These are phyloP conservation scores for Ormyrus labotus DNA, from an alignment of 2,888 invertebrate species.

Conservation along the genomic window DNA sequence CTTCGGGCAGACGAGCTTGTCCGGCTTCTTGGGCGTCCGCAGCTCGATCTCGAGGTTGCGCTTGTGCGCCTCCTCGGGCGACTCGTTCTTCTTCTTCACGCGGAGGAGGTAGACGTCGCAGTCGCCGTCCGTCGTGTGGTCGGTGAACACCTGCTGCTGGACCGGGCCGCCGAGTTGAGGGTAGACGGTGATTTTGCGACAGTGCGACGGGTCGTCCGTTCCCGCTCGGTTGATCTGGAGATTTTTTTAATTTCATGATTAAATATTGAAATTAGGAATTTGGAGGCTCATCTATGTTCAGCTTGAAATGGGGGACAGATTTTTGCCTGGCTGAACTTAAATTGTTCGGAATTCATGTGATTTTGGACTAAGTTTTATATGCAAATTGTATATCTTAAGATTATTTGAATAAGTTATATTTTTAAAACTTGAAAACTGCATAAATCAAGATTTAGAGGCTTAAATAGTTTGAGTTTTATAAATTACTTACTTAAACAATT, in stretches of 20 bases:
- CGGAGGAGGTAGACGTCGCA: constrained; percentile 68
- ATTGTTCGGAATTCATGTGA: too few species aligned
- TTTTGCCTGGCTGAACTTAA: too few species aligned
- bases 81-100: constrained; percentile 66
- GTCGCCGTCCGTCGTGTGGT: constrained; percentile 66
- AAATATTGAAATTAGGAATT: too few species aligned
- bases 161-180: constrained; percentile 62
- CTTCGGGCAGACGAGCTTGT: constrained; percentile 54
- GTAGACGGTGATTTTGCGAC: constrained; percentile 67
- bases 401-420: too few species aligned
- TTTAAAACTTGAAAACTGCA: too few species aligned
- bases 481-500: too few species aligned
- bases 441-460: too few species aligned
- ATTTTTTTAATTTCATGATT: neutral
- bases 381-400: too few species aligned
- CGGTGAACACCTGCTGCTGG: constrained; percentile 67
- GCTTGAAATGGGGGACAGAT: too few species aligned
- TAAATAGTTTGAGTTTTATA: too few species aligned
- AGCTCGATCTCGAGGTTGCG: constrained; percentile 70
- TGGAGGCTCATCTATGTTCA: too few species aligned
- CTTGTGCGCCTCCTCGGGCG: constrained; percentile 33
- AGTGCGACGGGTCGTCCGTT: constrained; percentile 59
- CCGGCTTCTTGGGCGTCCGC: constrained; percentile 65
- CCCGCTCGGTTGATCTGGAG: constrained; percentile 58
- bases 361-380: too few species aligned